Evolutionary conservation across 2,888 invertebrate species (phyloP).

Genomic region (Selenia dentaria): DNA sequence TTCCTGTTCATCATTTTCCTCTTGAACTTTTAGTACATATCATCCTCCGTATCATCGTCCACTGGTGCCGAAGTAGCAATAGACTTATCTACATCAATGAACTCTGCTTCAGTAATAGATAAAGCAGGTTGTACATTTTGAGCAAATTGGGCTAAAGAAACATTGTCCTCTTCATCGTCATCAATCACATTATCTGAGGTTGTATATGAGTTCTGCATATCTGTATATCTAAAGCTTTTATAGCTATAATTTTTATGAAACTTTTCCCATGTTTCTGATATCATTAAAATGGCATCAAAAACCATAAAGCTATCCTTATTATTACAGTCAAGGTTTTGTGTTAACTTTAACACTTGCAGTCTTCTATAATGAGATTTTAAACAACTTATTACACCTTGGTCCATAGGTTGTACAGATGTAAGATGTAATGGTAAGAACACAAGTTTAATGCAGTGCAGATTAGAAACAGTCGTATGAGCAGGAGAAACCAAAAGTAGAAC

Average conservation of each 20-base stretch:
- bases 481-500: slow-evolving; percentile 11
- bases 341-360: background rate
- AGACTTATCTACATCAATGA: slow-evolving; percentile 26
- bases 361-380: background rate
- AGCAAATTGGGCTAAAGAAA: slow-evolving; percentile 13
- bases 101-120: slow-evolving; percentile 26
- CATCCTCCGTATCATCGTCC: slow-evolving; percentile 14
- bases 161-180: slow-evolving; percentile 5
- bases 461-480: background rate
- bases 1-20: slow-evolving; percentile 18
- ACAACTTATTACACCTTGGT: background rate
- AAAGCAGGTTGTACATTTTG: too few relatives aligned
- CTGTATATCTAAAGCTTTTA: background rate
- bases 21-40: slow-evolving; percentile 16
- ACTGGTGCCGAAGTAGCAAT: slow-evolving; percentile 20
- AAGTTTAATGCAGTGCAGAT: background rate
- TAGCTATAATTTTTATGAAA: background rate
- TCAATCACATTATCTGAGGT: too few relatives aligned
- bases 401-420: background rate
- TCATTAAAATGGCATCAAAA: background rate
- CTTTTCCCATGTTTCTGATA: background rate
- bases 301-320: background rate
- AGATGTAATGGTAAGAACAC: background rate
- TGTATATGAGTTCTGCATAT: too few relatives aligned
- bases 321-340: background rate